Base-by-base conservation (phyloP, 2,797 vertebrate species). In the Lagocephalus sceleratus region DNA sequence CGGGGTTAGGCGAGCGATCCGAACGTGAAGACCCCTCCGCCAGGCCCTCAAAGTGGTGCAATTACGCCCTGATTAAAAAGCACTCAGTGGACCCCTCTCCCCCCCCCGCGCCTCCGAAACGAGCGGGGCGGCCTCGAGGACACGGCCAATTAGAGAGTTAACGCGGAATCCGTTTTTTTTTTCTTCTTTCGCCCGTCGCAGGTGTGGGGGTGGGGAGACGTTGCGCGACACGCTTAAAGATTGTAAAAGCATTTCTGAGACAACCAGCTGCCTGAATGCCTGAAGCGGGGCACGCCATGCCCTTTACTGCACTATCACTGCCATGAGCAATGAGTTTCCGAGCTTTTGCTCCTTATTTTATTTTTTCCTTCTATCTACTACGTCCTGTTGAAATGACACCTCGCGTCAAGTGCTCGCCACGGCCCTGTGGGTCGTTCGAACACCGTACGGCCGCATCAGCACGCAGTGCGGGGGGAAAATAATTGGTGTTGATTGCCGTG, bases 231-330 rank as follows among this genome's bases (percentile, higher is more conserved):
- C 32, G 14, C 14, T 14, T 14, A 14, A 35, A 35, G 32, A 35
- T 35, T 14, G 1, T 10, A 35, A 35, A 35, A 35, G 32, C 11
- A 4, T 14, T 35, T 14, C 4, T 35, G 32, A 35, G 32, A 14
- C 14, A 35, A n/a, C n/a, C n/a, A n/a, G n/a, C n/a, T n/a, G n/a
- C n/a, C n/a, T n/a, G n/a, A n/a, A 35, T 9, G 26, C 26, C 32
- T 35, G 4, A 14, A 29, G 2, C 1, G 2, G 11, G 14, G 32
- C 32, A 14, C 32, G 63, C 73, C 77, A 85, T 86, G 87, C 83
- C 85, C 85, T 88, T 87, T 70, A 81, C 86, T 90, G 85, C 88
- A 88, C 85, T 89, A 83, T 80, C 76, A 72, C 72, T 67, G 35
- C 65, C 68, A 63, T 35, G 23, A 68, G 57, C 78, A 70, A 75